A percentile compares a stretch with the other conserved stretches of the same genome.
Conservation (phyloP, 2,113 vertebrate genomes). For the Phrynosoma platyrhinos region DNA sequence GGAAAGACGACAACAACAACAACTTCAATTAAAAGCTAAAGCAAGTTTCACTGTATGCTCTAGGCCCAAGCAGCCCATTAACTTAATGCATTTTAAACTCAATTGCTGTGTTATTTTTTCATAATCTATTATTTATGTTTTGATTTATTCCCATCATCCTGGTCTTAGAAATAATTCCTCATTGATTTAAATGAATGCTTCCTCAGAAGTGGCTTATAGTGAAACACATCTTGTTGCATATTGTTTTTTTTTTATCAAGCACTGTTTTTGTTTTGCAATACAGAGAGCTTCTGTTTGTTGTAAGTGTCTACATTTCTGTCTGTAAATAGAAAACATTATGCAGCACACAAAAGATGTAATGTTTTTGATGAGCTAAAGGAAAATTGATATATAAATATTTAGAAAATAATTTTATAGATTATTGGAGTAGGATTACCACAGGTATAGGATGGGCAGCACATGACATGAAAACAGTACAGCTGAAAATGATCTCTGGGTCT, state of each 20-base stretch:
- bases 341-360: not conserved
- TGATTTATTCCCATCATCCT: not conserved
- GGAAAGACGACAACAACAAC: not conserved
- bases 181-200: not conserved
- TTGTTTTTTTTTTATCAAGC: not conserved
- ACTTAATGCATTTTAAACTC: constrained; percentile 30
- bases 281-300: not conserved
- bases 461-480: no score
- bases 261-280: not conserved
- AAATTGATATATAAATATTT: no score
- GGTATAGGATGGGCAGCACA: no score
- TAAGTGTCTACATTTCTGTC: not conserved
- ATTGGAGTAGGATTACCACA: no score
- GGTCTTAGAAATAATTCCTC: not conserved
- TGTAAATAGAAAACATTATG: not conserved
- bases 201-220: not conserved
- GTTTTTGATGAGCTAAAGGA: no score
- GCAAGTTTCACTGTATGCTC: not conserved
- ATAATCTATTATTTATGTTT: constrained; percentile 28
- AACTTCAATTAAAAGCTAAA: not conserved
- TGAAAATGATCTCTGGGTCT: no score
- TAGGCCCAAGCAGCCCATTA: constrained; percentile 11
- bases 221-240: not conserved
- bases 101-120: constrained; percentile 9
- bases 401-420: no score